Evolutionary conservation across 35 echinoderm and acorn worm species (phyloP).

Genomic region (Ptychodera flava): DNA sequence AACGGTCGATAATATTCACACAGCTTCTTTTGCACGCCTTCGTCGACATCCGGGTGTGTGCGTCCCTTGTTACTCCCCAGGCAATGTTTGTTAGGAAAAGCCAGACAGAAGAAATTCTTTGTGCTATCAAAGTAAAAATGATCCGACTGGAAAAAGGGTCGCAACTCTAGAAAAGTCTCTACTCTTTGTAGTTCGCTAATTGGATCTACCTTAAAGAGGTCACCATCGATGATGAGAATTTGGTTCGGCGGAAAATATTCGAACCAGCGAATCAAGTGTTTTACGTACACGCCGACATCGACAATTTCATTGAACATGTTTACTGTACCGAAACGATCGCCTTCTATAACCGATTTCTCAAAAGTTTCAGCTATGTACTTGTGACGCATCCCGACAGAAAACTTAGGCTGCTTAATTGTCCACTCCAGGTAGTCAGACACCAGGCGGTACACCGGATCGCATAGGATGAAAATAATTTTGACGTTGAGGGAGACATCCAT

Average conservation of each 20-base stretch:
- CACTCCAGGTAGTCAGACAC: constrained; percentile 46
- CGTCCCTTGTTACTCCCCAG: constrained; percentile 69
- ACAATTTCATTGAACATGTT: constrained; percentile 40
- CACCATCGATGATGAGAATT: constrained; percentile 43
- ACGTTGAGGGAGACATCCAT: constrained; percentile 29
- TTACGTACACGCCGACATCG: constrained; percentile 55
- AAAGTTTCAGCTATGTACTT: constrained; percentile 36
- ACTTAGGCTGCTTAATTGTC: neutral
- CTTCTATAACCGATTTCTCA: constrained; percentile 43
- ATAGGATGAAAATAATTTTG: constrained; percentile 50
- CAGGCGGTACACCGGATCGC: constrained; percentile 48
- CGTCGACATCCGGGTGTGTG: constrained; percentile 65
- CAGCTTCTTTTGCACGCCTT: constrained; percentile 40
- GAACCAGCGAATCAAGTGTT: constrained; percentile 46
- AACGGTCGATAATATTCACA: constrained; percentile 24
- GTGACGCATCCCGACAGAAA: neutral
- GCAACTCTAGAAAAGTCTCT: constrained; percentile 39
- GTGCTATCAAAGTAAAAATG: constrained; percentile 24
- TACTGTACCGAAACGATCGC: constrained; percentile 20
- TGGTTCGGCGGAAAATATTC: constrained; percentile 46
- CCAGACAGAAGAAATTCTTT: neutral
- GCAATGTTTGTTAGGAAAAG: constrained; percentile 21
- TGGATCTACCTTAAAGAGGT: constrained; percentile 27
- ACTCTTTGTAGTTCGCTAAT: constrained; percentile 8
- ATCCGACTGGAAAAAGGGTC: constrained; percentile 13